A percentile compares a stretch with the other conserved stretches of the same genome.
phyloP scores from a whole-genome alignment of 2,797 vertebrate species.

The Coregonus sp. region DNA sequence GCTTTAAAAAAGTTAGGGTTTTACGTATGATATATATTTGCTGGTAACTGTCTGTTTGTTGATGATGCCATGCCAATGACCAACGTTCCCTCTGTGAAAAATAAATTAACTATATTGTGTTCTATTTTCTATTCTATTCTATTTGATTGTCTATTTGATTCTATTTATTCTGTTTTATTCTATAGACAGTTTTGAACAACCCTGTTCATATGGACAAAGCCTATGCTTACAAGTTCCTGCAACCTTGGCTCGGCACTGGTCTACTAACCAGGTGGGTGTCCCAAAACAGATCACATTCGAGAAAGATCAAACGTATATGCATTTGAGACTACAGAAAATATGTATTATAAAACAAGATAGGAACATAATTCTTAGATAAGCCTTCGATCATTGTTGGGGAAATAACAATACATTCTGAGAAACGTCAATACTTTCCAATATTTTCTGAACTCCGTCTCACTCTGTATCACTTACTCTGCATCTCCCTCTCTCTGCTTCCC shows the following conservation, averaged over 20 bases:
- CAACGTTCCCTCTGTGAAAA: constrained; percentile 14
- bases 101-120: background rate
- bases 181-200: constrained; percentile 81
- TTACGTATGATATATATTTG: background rate
- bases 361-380: no score
- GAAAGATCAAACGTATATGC: background rate
- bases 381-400: no score
- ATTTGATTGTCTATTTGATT: background rate
- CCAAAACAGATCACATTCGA: background rate
- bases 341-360: background rate
- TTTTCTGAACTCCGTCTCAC: no score
- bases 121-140: background rate
- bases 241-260: constrained; percentile 93
- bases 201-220: constrained; percentile 87
- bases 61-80: background rate
- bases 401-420: no score
- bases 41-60: background rate
- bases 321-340: background rate
- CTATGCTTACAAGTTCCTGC: constrained; percentile 81
- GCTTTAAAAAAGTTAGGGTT: background rate
- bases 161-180: background rate
- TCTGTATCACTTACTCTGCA: no score
- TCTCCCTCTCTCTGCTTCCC: background rate
- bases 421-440: no score
- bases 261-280: constrained; percentile 88